Conservation (phyloP, 1,140 invertebrate species). For the Drosophila repleta region DNA sequence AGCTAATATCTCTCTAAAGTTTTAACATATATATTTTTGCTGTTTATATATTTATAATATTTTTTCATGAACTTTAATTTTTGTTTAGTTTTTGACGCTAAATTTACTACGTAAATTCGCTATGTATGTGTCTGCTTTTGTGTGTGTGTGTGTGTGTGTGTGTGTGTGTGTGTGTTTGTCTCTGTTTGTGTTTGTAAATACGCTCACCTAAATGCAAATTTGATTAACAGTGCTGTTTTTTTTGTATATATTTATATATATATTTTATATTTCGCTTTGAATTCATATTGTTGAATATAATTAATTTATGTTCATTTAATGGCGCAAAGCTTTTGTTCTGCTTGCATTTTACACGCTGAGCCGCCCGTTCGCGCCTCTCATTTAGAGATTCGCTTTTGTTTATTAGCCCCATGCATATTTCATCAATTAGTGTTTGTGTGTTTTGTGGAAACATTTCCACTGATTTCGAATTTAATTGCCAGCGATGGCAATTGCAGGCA, state of each 20-base stretch:
- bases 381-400: constrained; percentile 21
- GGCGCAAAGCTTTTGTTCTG: constrained; percentile 29
- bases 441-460: constrained; percentile 24
- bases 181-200: constrained; percentile 57
- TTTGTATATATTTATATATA: not conserved
- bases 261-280: not conserved
- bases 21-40: constrained; percentile 51
- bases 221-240: constrained; percentile 69
- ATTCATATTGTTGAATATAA: constrained; percentile 41
- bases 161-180: constrained; percentile 45
- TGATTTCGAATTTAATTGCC: constrained; percentile 50
- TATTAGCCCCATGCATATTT: constrained; percentile 27
- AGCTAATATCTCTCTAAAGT: constrained; percentile 61
- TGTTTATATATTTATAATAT: constrained; percentile 5
- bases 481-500: constrained; percentile 8
- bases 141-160: constrained; percentile 43
- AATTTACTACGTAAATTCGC: constrained; percentile 82
- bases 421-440: constrained; percentile 25
- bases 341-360: constrained; percentile 30
- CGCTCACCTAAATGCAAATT: constrained; percentile 79
- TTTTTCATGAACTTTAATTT: constrained; percentile 5
- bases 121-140: constrained; percentile 42
- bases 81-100: constrained; percentile 43
- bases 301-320: constrained; percentile 62
- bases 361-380: constrained; percentile 4